A percentile compares a stretch with the other conserved stretches of the same genome.
Evolutionary conservation across 2,888 invertebrate genomes (phyloP).

Genomic region (Euphydryas editha): DNA sequence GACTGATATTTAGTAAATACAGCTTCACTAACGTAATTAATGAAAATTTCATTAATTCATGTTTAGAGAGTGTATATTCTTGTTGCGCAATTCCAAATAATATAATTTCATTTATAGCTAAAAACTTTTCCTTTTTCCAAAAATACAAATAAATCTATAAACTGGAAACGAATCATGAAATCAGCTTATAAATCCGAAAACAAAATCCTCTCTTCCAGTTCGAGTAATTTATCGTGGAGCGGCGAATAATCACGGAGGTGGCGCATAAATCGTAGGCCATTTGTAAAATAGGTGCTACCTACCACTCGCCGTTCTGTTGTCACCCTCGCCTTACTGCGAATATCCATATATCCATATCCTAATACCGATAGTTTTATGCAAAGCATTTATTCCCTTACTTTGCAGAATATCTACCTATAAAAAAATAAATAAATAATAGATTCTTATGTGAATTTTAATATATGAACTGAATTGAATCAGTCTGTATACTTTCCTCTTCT

Average conservation of each 20-base stretch:
- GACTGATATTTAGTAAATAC: too few species aligned
- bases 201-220: slow-evolving; percentile 73
- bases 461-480: too few species aligned
- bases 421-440: not conserved
- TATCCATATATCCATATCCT: slow-evolving; percentile 14
- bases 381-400: not conserved
- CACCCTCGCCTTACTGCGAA: slow-evolving; percentile 50
- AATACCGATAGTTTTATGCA: not conserved
- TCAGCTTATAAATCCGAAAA: slow-evolving; percentile 78
- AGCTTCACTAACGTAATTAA: too few species aligned
- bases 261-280: slow-evolving; percentile 81
- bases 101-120: not conserved
- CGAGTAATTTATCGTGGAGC: slow-evolving; percentile 79
- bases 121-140: not conserved
- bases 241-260: slow-evolving; percentile 80
- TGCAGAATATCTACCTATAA: too few species aligned
- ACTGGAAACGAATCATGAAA: slow-evolving; percentile 58
- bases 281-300: slow-evolving; percentile 83
- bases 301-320: slow-evolving; percentile 65
- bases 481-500: too few species aligned
- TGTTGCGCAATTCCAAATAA: not conserved
- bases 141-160: slow-evolving; percentile 5
- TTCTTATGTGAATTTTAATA: not conserved
- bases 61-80: too few species aligned
- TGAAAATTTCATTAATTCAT: too few species aligned